Base-by-base conservation (phyloP, 2,888 invertebrate species). In the Apomyelois bistriatella region DNA sequence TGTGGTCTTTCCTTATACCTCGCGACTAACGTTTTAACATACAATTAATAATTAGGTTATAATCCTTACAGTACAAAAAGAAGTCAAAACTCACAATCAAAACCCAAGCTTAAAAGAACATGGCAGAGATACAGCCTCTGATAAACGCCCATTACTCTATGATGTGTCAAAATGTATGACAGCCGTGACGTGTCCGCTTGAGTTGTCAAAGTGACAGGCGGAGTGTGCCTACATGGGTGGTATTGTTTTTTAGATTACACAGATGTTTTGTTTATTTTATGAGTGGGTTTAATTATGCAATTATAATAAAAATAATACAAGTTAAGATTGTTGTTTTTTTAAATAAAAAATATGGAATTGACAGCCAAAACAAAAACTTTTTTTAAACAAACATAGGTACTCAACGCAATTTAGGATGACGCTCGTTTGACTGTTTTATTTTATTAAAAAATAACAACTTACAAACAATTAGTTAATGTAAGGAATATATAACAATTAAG, bases 151-250 rank as follows among this genome's bases (percentile, higher is more conserved):
- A 64, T 68, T 64, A 61, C 56, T 17, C 38, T 51, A 54, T 10
- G 16, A 49, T 48, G 58, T 58, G 64, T 70, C 67, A 65, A 58
- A 54, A 56, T 48, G 52, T 56, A 41, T 71, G 70, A 71, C 66
- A 61, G 62, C 55, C 56, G 47, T 53, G 57, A 56, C 56, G 46
- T 54, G 41, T 51, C 36, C 61, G 66, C 62, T 62, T 68, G 69
- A 74, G 66, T 55, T 74, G 71, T 72, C 74, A 74, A 68, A 67
- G 55, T 74, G 68, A 70, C 69, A 62, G 62, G 37, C 48, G 53
- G 53, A 43, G 53, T 49, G 42, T 48, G 15, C 56, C 65, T 32
- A 30, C 61, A 55, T 76, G 74, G 74, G 75, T 73, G 76, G 76
- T 59, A 68, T 55, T 32, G 13, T 22, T 46, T 10, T n/a, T 48